Evolutionary conservation across 2,888 invertebrate genomes (phyloP).

Genomic region (Bellardia bayeri): DNA sequence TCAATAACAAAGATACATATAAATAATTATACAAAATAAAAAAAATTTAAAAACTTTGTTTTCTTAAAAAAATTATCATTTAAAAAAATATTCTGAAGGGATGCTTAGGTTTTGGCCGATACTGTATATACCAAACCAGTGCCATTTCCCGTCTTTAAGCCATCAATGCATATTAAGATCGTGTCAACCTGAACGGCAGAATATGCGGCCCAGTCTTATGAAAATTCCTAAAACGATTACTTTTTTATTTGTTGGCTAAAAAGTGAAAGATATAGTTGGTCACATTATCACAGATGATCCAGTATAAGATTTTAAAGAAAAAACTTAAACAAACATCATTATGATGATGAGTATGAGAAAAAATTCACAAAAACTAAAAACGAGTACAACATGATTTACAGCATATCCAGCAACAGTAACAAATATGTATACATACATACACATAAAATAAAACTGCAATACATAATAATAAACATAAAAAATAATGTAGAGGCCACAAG

Average conservation of each 20-base stretch:
- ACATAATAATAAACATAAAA: conserved; percentile 51
- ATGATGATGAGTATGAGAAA: conserved; percentile 49
- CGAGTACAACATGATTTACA: conserved; percentile 68
- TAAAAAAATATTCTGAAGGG: no score
- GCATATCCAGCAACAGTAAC: conserved; percentile 55
- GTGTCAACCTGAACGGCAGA: no score
- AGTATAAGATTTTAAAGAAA: conserved; percentile 1
- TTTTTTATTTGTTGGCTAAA: background rate
- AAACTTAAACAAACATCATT: conserved; percentile 13
- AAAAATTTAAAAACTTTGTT: no score
- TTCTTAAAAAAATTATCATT: no score
- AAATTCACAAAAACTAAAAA: conserved; percentile 32
- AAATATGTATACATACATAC: background rate
- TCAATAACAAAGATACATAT: no score
- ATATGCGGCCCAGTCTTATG: no score
- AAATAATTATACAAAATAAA: no score
- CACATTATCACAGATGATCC: background rate
- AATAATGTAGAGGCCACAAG: conserved; percentile 68
- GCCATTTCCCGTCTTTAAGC: no score
- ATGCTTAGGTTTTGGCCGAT: no score
- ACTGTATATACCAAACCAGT: no score
- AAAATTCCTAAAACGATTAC: background rate
- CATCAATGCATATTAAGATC: no score
- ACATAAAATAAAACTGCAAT: conserved; percentile 50
- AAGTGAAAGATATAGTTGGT: conserved; percentile 30